These are phyloP conservation scores for Tenrec ecaudatus DNA, from an alignment of 2,113 vertebrate genomes.

Conservation along the genomic window DNA sequence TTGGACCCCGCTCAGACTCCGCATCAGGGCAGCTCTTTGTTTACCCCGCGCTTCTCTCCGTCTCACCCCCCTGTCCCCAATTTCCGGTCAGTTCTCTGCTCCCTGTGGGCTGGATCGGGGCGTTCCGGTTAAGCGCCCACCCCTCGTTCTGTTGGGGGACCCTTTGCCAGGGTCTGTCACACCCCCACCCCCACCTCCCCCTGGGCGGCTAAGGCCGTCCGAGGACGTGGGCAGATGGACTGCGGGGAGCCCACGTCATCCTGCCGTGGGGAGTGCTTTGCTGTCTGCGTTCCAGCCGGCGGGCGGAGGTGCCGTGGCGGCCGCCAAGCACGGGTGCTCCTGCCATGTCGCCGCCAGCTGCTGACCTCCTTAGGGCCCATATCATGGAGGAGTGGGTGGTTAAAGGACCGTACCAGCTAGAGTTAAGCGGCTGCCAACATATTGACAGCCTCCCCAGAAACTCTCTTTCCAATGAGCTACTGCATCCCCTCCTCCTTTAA, in stretches of 20 bases:
- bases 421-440: neutral
- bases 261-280: neutral
- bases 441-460: conserved; percentile 60
- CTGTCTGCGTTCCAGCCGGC: neutral
- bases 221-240: neutral
- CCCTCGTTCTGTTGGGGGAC: neutral
- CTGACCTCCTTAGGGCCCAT: conserved; percentile 45
- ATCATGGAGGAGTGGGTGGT: neutral
- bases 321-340: neutral
- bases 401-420: neutral
- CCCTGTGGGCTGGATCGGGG: neutral
- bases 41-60: neutral
- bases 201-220: neutral
- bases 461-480: conserved; percentile 45
- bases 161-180: neutral
- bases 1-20: conserved; percentile 24
- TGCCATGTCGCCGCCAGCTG: neutral
- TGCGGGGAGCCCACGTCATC: fast-evolving
- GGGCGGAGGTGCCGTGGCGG: neutral
- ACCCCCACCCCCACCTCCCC: neutral
- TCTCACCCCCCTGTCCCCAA: neutral
- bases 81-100: conserved; percentile 56
- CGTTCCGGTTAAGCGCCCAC: neutral
- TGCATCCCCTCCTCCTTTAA: conserved; percentile 71
- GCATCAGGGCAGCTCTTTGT: conserved; percentile 66